These are phyloP conservation scores for Natrix natrix DNA, from an alignment of 2,797 vertebrate genomes.

Conservation along the genomic window DNA sequence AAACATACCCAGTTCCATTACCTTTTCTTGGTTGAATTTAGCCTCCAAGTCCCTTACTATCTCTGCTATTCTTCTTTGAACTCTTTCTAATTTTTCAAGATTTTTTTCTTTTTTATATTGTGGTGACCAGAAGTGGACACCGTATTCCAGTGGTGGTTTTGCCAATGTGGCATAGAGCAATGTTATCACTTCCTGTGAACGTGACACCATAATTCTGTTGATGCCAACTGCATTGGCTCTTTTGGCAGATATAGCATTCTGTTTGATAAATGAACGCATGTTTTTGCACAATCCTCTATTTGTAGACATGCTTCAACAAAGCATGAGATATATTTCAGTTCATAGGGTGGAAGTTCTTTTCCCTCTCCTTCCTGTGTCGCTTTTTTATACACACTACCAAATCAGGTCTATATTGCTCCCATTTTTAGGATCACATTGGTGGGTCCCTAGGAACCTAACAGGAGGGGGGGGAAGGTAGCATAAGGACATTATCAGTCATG, in stretches of 20 bases:
- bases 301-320: background rate
- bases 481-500: background rate
- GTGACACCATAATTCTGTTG: background rate
- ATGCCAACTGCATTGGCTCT: background rate
- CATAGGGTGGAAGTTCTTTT: background rate
- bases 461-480: background rate
- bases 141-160: background rate
- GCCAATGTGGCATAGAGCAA: background rate
- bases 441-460: background rate
- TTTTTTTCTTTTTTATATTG: background rate
- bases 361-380: background rate
- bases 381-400: background rate
- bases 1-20: background rate
- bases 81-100: background rate
- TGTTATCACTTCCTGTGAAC: background rate
- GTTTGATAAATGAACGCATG: background rate
- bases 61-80: background rate
- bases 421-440: background rate
- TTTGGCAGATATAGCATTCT: background rate
- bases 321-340: background rate
- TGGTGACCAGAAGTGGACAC: background rate
- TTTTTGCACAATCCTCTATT: background rate
- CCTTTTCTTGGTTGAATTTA: background rate
- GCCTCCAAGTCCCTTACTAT: background rate
- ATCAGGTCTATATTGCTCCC: background rate